Base-by-base conservation (phyloP, 2,888 invertebrate genomes). In the Heliconius cydno region DNA sequence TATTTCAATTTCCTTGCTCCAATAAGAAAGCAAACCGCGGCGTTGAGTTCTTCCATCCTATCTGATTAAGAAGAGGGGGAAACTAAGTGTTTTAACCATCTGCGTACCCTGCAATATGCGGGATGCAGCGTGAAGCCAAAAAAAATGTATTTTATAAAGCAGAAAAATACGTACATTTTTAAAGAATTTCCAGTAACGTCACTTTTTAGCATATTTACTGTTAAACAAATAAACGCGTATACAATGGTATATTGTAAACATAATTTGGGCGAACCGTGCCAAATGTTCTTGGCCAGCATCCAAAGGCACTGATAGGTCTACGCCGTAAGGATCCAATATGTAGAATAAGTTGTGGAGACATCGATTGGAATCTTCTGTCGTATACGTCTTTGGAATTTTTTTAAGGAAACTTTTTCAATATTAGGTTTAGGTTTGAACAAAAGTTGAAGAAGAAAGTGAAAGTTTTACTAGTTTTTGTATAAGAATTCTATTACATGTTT, bases 231-330 rank as follows among this genome's bases (percentile, higher is more conserved):
- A 80, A 77, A 71, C 46, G 79, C 77, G 65, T 77, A 77, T 77
- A 73, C 73, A 65, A 78, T 78, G 41, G 82, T 80, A 75, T 82
- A 88, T 87, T 88, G 89, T 88, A 89, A 90, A 90, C 89, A 90
- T 91, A 89, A 91, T 92, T 91, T 90, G 90, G 88, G 86, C 90
- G 81, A 84, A 83, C 81, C 82, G 84, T 87, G 91, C 91, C 92
- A 92, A 92, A 91, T 90, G 89, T 88, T 87, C 82, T 89, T 89
- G 92, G 92, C 86, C 2, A n/a, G 19, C 30, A 65, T 87, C 92
- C 92, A 91, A 90, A 82, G 78, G 71, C 79, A 79, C 76, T 75
- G 79, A 80, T 80, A 79, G 78, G 76, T 80, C 77, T 78, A 79
- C 76, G 77, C 77, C 79, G 79, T 75, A 75, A 83, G 81, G 82